These are phyloP conservation scores for Synanthedon tipuliformis DNA, from an alignment of 2,888 invertebrate species.

Conservation along the genomic window DNA sequence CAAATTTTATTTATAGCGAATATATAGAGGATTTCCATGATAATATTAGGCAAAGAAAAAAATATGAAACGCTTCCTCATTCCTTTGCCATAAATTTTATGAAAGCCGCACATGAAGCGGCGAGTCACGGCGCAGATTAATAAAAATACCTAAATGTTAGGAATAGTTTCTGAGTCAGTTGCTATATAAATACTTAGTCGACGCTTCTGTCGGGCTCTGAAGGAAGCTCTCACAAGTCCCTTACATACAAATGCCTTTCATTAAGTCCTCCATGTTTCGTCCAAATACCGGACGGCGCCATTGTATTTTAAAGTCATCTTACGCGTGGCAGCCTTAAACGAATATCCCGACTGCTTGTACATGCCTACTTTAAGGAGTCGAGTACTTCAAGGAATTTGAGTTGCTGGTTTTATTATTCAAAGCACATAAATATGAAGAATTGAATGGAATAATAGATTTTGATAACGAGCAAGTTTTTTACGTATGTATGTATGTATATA, in stretches of 20 bases:
- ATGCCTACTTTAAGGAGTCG: not conserved
- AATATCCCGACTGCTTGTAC: not conserved
- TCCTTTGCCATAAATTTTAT: too few species aligned
- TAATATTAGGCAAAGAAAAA: too few species aligned
- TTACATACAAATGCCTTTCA: slow-evolving; percentile 68
- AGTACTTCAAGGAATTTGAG: not conserved
- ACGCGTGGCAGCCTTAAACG: slow-evolving; percentile 10
- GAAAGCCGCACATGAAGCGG: not conserved
- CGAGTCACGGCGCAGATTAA: not conserved
- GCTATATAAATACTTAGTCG: slow-evolving; percentile 37
- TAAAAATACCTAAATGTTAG: not conserved
- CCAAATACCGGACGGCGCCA: slow-evolving; percentile 37
- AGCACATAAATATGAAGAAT: not conserved
- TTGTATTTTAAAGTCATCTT: slow-evolving; percentile 42
- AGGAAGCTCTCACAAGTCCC: slow-evolving; percentile 61
- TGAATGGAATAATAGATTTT: too few species aligned
- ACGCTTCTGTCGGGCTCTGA: slow-evolving; percentile 40
- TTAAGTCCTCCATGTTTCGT: slow-evolving; percentile 59
- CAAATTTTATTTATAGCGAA: too few species aligned
- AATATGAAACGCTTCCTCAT: too few species aligned
- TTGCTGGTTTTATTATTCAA: slow-evolving; percentile 1
- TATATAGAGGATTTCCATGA: too few species aligned
- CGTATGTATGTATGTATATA: too few species aligned
- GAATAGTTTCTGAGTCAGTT: slow-evolving; percentile 7
- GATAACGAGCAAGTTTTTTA: too few species aligned